Evolutionary conservation across 2,888 invertebrate genomes (phyloP), one percentile per base, ranked within the genome.

Genomic region (Temnothorax unifasciatus): DNA sequence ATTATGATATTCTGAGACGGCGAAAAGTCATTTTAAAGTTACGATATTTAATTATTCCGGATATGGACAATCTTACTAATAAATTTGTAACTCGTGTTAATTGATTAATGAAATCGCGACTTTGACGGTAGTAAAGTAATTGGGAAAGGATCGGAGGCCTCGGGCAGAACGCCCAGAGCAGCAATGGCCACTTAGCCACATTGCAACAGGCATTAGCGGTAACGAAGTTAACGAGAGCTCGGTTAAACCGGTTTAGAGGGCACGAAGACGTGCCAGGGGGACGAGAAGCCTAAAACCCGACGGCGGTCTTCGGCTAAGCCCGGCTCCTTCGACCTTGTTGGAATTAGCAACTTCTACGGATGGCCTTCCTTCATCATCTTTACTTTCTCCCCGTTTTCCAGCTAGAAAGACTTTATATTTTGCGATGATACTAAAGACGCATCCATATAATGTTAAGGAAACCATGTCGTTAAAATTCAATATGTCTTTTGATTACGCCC

Each of bases 211-310:
- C 90, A 92, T 94, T 93, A 93, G 90, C 88, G 91, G 90, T 93
- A 94, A 94, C 92, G 86, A 90, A 92, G 92, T 94, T 93, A 94
- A 94, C 93, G 92, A 92, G 92, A 93, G 92, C 93, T 90, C 90
- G 92, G 92, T 93, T 93, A 93, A 93, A 93, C 91, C 92, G 92
- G 84, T 89, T 89, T 88, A 87, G 82, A 85, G 79, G 86, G 77
- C 83, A 86, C 85, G 79, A 68, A 74, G 84, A 83, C 74, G 77
- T 79, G 89, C 85, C 59, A 82, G 66, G 76, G 75, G 85, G 83
- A 82, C 84, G 79, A 75, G 76, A 74, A 54, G 89, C 88, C 91
- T 90, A 88, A 89, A 90, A 90, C 87, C 90, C 90, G 84, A 85
- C 84, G 87, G 86, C 90, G 90, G 92, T 93, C 92, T 92, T 89